phyloP scores from a whole-genome alignment of 2,888 invertebrate genomes.

The Polyploca ridens region DNA sequence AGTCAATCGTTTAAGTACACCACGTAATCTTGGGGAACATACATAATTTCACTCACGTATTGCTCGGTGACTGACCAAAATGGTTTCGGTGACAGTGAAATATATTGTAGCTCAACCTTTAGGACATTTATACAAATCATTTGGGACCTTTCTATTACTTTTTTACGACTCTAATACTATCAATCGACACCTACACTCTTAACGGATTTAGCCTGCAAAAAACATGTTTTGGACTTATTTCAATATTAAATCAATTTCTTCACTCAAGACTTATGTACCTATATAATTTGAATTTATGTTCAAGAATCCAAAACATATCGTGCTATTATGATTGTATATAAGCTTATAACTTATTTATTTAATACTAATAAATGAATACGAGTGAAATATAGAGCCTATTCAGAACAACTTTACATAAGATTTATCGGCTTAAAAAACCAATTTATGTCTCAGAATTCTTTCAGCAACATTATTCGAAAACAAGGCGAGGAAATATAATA shows the following conservation, averaged over 20 bases:
- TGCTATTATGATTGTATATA: too few relatives aligned
- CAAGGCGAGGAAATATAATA: conserved; percentile 15
- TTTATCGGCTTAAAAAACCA: conserved; percentile 17
- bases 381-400: background rate
- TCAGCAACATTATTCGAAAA: conserved; percentile 13
- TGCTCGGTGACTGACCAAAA: conserved; percentile 55
- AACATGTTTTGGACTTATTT: conserved; percentile 10
- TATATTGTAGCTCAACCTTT: conserved; percentile 62
- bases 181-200: conserved; percentile 39
- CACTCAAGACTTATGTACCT: background rate
- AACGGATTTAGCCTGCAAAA: conserved; percentile 23
- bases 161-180: conserved; percentile 38
- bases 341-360: too few relatives aligned
- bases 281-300: background rate
- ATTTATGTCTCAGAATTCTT: conserved; percentile 17
- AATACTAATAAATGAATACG: background rate
- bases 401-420: background rate
- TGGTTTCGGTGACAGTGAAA: conserved; percentile 65
- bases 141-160: conserved; percentile 43
- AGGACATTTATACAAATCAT: conserved; percentile 61
- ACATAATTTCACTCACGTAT: conserved; percentile 63
- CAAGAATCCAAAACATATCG: too few relatives aligned
- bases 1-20: conserved; percentile 9
- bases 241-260: background rate
- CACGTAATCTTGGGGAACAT: conserved; percentile 23